Evolutionary conservation across 2,888 invertebrate genomes (phyloP), one percentile per base, ranked within the genome.

Genomic region (Himalopsyche japonica): DNA sequence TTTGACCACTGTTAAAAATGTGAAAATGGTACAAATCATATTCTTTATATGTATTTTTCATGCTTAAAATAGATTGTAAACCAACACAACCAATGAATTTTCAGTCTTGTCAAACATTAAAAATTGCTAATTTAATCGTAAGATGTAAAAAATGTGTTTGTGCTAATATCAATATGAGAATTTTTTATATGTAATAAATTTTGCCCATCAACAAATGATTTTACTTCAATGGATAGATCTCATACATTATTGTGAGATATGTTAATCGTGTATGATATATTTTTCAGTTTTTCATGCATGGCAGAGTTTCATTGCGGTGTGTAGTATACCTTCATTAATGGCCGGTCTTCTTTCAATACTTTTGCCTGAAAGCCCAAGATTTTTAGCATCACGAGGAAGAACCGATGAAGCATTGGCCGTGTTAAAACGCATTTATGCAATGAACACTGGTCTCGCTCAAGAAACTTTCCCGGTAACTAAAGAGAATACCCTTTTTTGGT

Each of bases 311-410:
- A 90, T 95, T 24, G 89, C 94, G 83, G 89, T 94, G 0, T 82
- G 83, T 43, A 80, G 84, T 49, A 7, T 84, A 15, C 87, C 87
- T 57, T 81, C 86, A 12, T 34, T 83, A 8, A 3, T 86, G 76
- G 90, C 91, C 1, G 93, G 94, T 0, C 84, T 96, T 83, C 95
- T 97, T 10, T 95, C 95, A 30, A 88, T 97, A 0, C 87, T 95
- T 0, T 86, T 95, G 83, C 96, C 96, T 0, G 97, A 97, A 89
- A 96, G 96, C 89, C 96, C 96, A 6, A 96, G 96, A 89, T 96
- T 95, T 89, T 91, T 96, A 4, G 94, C 96, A 93, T 93, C 95
- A 0, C 92, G 94, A 77, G 95, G 95, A 0, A 91, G 93, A 76
- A 94, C 94, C 86, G 92, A 94, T 12, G 94, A 95, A 88, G 96